These are phyloP conservation scores for Hypena proboscidalis DNA, from an alignment of 2,888 invertebrate species.

Conservation along the genomic window DNA sequence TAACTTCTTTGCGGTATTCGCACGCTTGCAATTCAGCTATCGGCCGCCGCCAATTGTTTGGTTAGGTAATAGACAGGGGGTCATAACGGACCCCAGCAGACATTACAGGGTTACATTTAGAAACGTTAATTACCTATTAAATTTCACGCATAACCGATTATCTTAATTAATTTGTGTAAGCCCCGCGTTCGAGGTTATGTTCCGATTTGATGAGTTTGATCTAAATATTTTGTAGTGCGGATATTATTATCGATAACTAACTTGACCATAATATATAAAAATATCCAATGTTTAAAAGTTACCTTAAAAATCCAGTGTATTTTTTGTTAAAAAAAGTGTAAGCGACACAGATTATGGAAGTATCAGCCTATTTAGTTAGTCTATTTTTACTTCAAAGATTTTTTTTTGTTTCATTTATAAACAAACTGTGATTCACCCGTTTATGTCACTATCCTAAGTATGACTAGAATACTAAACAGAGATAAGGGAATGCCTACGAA, in stretches of 20 bases:
- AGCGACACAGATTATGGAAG: too few species aligned
- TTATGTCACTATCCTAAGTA: neutral
- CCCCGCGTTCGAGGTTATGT: conserved; percentile 49
- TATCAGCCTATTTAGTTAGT: too few species aligned
- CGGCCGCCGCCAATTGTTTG: conserved; percentile 74
- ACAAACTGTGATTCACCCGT: neutral
- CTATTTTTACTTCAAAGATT: too few species aligned
- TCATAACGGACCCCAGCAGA: conserved; percentile 47
- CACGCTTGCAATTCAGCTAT: conserved; percentile 72
- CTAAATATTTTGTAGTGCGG: neutral
- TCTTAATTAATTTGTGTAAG: conserved; percentile 66
- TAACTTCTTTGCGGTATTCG: conserved; percentile 52
- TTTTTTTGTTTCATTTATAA: neutral
- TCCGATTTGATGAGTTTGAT: conserved; percentile 14
- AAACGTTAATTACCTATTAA: conserved; percentile 73
- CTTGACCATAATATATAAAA: too few species aligned
- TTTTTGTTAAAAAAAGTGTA: too few species aligned
- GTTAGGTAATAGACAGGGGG: conserved; percentile 70
- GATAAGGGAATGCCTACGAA: neutral
- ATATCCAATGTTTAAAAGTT: too few species aligned
- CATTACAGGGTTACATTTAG: conserved; percentile 60
- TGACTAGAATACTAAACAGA: neutral
- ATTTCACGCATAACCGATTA: conserved; percentile 64
- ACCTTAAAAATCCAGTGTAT: too few species aligned
- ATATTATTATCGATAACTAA: too few species aligned